Conservation (phyloP, 2,113 vertebrate species). For the cat (Felis catus) region F.catus_Fca126_mat1.0 CM031420.1:142355501-142356000, state of each 20-base stretch:
- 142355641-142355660: not conserved
- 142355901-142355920: not conserved
- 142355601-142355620: not conserved
- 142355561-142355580: not conserved
- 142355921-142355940: not conserved
- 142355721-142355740: accelerated
- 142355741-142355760: accelerated
- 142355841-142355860: not conserved
- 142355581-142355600: not conserved
- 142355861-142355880: not conserved
- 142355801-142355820: not conserved
- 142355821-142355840: not conserved
- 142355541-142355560: not conserved
- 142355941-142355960: not conserved
- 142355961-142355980: not conserved
- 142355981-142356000: no score
- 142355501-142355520: not conserved
- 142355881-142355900: not conserved
- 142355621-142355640: not conserved
- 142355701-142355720: not conserved
- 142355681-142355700: not conserved
- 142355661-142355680: not conserved
- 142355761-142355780: not conserved
- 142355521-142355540: not conserved
- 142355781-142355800: not conserved